Percentiles rank a stretch among this genome's conserved stretches.
phyloP scores from a whole-genome alignment of 2,797 vertebrate genomes.

The Leucoraja ocellata region DNA sequence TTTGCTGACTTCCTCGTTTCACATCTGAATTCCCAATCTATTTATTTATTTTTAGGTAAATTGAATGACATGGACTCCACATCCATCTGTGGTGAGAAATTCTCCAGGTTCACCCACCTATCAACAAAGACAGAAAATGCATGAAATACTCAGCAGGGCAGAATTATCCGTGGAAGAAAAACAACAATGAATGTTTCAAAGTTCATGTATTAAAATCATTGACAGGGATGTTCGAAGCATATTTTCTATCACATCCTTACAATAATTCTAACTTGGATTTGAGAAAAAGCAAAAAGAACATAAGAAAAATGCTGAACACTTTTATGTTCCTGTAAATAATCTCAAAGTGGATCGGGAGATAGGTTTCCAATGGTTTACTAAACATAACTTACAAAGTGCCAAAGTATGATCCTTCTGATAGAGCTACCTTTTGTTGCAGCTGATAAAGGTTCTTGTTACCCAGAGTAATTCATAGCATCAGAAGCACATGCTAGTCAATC shows the following conservation, averaged over 20 bases:
- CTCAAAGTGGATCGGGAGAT: not conserved
- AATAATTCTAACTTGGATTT: not conserved
- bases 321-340: not conserved
- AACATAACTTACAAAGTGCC: not conserved
- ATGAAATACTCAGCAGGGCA: too few species aligned
- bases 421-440: not conserved
- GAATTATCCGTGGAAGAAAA: too few species aligned
- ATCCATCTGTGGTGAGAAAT: too few species aligned
- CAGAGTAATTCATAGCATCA: not conserved
- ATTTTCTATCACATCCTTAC: not conserved
- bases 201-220: not conserved
- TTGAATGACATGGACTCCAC: too few species aligned
- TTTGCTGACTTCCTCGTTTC: not conserved
- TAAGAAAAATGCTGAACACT: conserved; percentile 2
- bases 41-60: too few species aligned
- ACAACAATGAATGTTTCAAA: too few species aligned
- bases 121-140: too few species aligned
- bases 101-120: too few species aligned
- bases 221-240: not conserved
- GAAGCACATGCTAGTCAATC: not conserved
- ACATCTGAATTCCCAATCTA: not conserved
- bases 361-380: not conserved
- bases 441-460: not conserved
- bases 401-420: not conserved
- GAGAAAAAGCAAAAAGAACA: not conserved